phyloP scores from a whole-genome alignment of 1,140 invertebrate species.

The Aphaenogaster rudis region DNA sequence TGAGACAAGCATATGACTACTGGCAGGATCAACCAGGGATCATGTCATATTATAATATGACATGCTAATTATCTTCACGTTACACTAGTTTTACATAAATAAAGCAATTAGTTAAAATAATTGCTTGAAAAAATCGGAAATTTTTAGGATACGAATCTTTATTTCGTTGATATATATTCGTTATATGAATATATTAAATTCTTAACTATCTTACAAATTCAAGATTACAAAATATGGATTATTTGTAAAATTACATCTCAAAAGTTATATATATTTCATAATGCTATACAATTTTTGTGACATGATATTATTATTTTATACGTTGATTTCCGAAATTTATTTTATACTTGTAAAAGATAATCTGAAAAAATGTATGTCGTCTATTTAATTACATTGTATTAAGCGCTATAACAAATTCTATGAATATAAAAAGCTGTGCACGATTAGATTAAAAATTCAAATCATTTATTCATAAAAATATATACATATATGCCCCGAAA shows the following conservation, averaged over 20 bases:
- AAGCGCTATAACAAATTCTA: neutral
- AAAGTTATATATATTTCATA: neutral
- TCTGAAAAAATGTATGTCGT: neutral
- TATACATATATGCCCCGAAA: neutral
- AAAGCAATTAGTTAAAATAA: neutral
- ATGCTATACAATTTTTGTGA: neutral
- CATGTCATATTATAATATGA: neutral
- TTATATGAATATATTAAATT: neutral
- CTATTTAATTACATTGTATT: neutral
- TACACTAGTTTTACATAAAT: neutral
- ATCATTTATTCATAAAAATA: too few relatives aligned
- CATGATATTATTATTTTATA: neutral
- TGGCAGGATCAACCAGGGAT: constrained; percentile 88
- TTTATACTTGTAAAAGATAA: neutral
- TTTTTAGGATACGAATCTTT: neutral
- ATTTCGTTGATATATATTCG: neutral
- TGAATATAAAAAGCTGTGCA: neutral
- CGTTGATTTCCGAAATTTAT: neutral
- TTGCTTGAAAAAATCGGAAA: neutral
- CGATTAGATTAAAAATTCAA: neutral
- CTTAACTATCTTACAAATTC: neutral
- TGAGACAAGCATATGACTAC: constrained; percentile 93
- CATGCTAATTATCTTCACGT: neutral
- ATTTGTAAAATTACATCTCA: neutral
- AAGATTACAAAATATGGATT: neutral